Percentiles rank a stretch among this genome's conserved stretches.
phyloP scores from a whole-genome alignment of 2,888 invertebrate species.

The Rhabditoides inermis region DNA sequence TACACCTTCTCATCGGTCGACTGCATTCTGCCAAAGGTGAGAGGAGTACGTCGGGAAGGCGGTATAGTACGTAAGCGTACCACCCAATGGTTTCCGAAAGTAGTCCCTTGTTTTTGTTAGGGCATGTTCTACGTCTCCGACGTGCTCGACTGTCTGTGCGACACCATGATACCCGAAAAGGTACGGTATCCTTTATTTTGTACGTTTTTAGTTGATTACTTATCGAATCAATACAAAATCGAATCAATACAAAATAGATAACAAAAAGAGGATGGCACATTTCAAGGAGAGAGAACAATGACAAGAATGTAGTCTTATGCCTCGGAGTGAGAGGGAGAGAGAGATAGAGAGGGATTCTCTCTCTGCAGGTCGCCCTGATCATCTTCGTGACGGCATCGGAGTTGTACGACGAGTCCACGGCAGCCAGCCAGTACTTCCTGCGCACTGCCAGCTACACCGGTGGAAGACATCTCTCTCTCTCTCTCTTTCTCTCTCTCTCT shows the following conservation, averaged over 20 bases:
- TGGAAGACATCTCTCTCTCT: no score
- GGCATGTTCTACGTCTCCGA: slow-evolving; percentile 43
- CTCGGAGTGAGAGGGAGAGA: no score
- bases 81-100: not conserved
- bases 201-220: not conserved
- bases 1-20: slow-evolving; percentile 38
- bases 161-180: slow-evolving; percentile 30
- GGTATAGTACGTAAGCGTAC: not conserved
- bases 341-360: no score
- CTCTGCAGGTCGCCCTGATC: slow-evolving; percentile 33
- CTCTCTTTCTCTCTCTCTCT: no score
- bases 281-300: no score
- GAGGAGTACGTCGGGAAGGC: not conserved
- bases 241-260: no score
- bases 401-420: slow-evolving; percentile 38
- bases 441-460: slow-evolving; percentile 24
- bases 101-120: not conserved
- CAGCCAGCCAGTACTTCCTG: slow-evolving; percentile 43
- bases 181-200: slow-evolving; percentile 4
- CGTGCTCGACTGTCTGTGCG: slow-evolving; percentile 46
- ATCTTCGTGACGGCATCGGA: slow-evolving; percentile 45
- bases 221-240: no score
- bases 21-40: slow-evolving; percentile 38
- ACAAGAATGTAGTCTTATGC: no score
- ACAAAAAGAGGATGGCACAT: no score